Evolutionary conservation across 2,113 vertebrate genomes (phyloP).

Genomic region (Tor tambroides): DNA sequence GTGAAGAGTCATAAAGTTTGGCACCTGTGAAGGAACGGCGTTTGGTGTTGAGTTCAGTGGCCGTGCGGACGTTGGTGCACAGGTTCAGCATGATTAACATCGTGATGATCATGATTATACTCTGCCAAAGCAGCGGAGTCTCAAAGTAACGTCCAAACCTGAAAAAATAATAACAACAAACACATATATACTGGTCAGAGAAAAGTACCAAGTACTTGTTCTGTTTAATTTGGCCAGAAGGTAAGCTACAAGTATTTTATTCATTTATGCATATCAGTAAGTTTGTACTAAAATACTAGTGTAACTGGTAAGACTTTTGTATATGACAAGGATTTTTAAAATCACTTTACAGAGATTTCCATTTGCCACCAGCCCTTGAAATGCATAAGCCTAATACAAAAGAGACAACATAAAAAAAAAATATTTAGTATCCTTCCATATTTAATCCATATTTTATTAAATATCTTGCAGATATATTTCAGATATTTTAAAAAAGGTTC

Average conservation of each 20-base stretch:
- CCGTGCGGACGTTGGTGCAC: slow-evolving; percentile 88
- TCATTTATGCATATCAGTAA: not conserved
- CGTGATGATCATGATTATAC: slow-evolving; percentile 92
- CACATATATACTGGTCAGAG: not conserved
- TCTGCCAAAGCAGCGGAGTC: slow-evolving; percentile 91
- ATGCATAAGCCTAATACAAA: no score
- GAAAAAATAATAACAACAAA: not conserved
- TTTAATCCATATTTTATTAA: no score
- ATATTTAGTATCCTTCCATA: no score
- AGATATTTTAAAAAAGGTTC: no score
- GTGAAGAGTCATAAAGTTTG: slow-evolving; percentile 55
- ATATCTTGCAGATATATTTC: no score
- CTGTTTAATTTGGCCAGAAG: not conserved
- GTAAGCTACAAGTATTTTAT: not conserved
- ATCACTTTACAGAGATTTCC: no score
- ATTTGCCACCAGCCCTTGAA: no score
- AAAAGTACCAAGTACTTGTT: not conserved
- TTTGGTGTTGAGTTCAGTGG: slow-evolving; percentile 83
- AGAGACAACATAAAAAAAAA: no score
- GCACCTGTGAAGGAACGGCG: slow-evolving; percentile 91
- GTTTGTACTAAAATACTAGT: not conserved
- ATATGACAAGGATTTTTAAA: no score
- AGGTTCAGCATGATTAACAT: slow-evolving; percentile 95
- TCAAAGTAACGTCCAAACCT: slow-evolving; percentile 94
- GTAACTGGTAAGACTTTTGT: not conserved